phyloP scores from a whole-genome alignment of 2,113 vertebrate genomes.

The Rutilus rutilus region DNA sequence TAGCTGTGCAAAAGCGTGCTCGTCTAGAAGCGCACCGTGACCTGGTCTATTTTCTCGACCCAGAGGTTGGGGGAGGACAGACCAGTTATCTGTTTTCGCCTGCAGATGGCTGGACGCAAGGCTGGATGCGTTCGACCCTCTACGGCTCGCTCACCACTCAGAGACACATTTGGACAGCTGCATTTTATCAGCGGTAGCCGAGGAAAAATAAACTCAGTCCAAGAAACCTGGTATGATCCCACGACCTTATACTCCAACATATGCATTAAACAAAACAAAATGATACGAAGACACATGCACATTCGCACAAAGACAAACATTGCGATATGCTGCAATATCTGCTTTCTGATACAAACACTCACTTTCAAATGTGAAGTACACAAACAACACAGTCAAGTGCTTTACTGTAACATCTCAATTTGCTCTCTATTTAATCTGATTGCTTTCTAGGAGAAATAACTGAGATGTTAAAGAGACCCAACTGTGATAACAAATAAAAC shows the following conservation, averaged over 20 bases:
- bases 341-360: background rate
- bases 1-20: slow-evolving; percentile 4
- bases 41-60: slow-evolving; percentile 26
- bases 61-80: slow-evolving; percentile 17
- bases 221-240: slow-evolving; percentile 63
- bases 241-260: slow-evolving; percentile 51
- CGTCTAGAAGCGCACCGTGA: background rate
- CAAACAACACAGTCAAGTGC: background rate
- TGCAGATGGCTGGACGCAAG: slow-evolving; percentile 25
- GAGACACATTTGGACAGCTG: slow-evolving; percentile 71
- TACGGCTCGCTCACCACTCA: background rate
- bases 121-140: background rate
- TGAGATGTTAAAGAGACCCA: background rate
- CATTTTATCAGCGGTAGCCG: slow-evolving; percentile 70
- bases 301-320: background rate
- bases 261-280: slow-evolving; percentile 22
- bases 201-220: slow-evolving; percentile 67
- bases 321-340: background rate
- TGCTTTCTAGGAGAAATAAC: background rate
- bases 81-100: slow-evolving; percentile 15
- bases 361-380: background rate
- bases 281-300: background rate
- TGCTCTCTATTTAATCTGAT: background rate
- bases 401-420: background rate
- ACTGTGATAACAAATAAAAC: background rate